A percentile compares a stretch with the other conserved stretches of the same genome.
phyloP scores from a whole-genome alignment of 2,797 vertebrate genomes.

The Chelon auratus region DNA sequence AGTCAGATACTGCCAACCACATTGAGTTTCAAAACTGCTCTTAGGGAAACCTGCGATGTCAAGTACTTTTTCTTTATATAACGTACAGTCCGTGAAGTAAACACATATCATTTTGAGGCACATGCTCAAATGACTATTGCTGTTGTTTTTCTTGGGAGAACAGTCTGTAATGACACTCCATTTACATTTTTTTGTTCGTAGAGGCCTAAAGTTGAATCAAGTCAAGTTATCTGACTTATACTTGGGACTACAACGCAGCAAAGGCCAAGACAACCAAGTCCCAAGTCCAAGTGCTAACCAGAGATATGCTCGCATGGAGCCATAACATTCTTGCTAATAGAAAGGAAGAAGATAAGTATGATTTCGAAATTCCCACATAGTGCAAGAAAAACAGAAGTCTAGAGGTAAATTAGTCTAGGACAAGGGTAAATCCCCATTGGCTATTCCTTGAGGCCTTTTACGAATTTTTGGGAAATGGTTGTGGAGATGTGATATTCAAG shows the following conservation, averaged over 20 bases:
- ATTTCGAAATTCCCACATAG: constrained; percentile 42
- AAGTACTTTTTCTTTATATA: no score
- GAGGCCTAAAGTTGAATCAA: neutral
- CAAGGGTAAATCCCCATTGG: constrained; percentile 66
- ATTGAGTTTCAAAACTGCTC: no score
- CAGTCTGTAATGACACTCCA: neutral
- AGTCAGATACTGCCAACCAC: no score
- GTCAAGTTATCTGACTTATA: neutral
- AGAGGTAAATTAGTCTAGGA: constrained; percentile 64
- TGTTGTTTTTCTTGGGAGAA: neutral
- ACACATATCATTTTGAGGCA: neutral
- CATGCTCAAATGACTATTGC: constrained; percentile 1
- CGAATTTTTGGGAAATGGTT: constrained; percentile 28
- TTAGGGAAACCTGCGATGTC: no score
- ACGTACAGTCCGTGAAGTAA: no score
- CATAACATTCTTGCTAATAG: constrained; percentile 17
- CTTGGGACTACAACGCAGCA: neutral
- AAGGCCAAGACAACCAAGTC: neutral
- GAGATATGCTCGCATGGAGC: constrained; percentile 4
- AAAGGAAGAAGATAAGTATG: constrained; percentile 21
- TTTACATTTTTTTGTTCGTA: neutral
- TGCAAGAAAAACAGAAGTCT: constrained; percentile 72
- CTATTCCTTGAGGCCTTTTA: constrained; percentile 49
- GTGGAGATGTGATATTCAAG: constrained; percentile 19
- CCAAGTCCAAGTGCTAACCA: constrained; percentile 11